Evolutionary conservation across 37 sponge, comb jelly and placozoan genomes (phyloP).

Genomic region (Tethya wilhelma): DNA sequence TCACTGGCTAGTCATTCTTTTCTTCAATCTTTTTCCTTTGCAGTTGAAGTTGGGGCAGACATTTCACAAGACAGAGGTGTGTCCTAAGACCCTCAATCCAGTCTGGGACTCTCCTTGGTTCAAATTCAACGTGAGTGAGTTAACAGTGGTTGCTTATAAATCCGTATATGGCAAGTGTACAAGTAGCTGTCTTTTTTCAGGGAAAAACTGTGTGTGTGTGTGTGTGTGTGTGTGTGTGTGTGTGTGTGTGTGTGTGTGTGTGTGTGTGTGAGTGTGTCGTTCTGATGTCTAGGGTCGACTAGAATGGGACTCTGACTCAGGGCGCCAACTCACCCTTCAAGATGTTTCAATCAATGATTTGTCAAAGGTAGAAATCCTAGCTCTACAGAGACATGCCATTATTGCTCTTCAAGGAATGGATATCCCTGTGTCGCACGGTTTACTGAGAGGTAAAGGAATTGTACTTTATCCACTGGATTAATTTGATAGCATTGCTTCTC

Average conservation of each 20-base stretch:
- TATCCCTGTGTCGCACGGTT: constrained; percentile 49
- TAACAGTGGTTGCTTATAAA: too few species aligned
- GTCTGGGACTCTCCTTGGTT: constrained; percentile 78
- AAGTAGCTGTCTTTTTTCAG: too few species aligned
- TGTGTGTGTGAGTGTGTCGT: too few species aligned
- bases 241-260: too few species aligned
- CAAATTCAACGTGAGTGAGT: too few species aligned
- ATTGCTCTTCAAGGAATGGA: constrained; percentile 53
- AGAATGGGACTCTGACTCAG: constrained; percentile 67
- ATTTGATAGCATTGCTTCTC: too few species aligned
- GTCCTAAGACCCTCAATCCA: constrained; percentile 86
- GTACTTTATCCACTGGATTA: too few species aligned
- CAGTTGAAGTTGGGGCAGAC: constrained; percentile 39
- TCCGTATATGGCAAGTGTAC: too few species aligned
- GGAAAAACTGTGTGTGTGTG: too few species aligned
- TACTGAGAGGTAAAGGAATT: constrained; percentile 73
- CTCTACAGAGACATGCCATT: constrained; percentile 65
- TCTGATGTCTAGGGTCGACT: constrained; percentile 30
- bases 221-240: too few species aligned
- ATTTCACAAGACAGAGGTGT: constrained; percentile 74
- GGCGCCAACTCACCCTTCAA: constrained; percentile 44
- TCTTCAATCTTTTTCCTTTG: background rate
- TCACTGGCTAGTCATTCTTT: background rate
- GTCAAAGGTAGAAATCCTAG: constrained; percentile 54
- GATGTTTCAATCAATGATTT: constrained; percentile 54